Conservation (phyloP, 1,140 invertebrate genomes). For the Hyles euphorbiae region DNA sequence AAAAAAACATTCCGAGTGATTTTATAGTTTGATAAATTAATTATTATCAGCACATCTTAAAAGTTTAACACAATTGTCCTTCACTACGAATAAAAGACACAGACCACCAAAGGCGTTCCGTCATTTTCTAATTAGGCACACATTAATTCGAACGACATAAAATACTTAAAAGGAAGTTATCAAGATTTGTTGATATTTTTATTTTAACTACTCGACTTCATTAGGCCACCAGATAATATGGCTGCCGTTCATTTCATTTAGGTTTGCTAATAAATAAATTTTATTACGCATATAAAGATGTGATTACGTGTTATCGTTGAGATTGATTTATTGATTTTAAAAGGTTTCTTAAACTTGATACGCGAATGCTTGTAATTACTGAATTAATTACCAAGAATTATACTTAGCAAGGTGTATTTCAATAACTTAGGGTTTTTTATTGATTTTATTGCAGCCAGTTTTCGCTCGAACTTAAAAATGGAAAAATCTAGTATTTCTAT, state of each 20-base stretch:
- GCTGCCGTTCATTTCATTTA: not conserved
- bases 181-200: conserved; percentile 15
- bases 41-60: too few relatives aligned
- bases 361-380: not conserved
- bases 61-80: too few relatives aligned
- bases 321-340: not conserved
- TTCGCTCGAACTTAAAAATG: too few relatives aligned
- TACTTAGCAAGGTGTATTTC: too few relatives aligned
- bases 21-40: too few relatives aligned
- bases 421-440: too few relatives aligned
- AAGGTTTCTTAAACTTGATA: not conserved
- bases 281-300: not conserved
- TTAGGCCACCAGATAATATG: conserved; percentile 5
- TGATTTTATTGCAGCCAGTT: too few relatives aligned
- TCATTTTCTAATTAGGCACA: conserved; percentile 16
- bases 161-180: conserved; percentile 14
- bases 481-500: too few relatives aligned
- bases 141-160: conserved; percentile 19
- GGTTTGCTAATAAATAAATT: conserved; percentile 1
- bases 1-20: too few relatives aligned
- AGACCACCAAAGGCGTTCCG: conserved; percentile 21
- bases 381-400: not conserved
- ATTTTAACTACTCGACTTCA: conserved; percentile 12
- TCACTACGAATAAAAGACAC: too few relatives aligned
- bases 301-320: not conserved